Evolutionary conservation across 2,797 vertebrate species (phyloP), one percentile per base, ranked within the genome.

Genomic region (Pelobates cultripes): DNA sequence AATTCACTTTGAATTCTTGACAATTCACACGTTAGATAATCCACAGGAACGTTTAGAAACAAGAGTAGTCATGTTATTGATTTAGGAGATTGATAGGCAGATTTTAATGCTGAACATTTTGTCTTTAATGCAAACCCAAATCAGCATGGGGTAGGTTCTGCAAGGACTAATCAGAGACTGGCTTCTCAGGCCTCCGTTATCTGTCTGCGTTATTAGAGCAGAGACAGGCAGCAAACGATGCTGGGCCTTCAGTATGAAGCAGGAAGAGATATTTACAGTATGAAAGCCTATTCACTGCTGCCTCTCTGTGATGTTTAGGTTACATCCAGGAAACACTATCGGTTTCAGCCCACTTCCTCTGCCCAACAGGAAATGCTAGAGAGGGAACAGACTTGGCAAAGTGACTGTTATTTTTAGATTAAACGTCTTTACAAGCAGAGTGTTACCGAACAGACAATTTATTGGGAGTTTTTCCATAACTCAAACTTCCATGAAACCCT

Each of bases 251-350:
- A 42, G 12, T 44, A 17, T 10, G 4, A 53, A n/a, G 81, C 75
- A 83, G 80, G 80, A 78, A 74, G 51, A 41, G 64, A 80, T 66
- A 71, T 70, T 66, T 76, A 68, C 47, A 60, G 60, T 80, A 45
- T 68, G 61, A n/a, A 43, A 51, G 55, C 55, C 28, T 28, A 47
- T 73, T 64, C 73, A 42, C 61, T 14, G 76, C 64, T 45, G 2
- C 47, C 70, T 40, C 43, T 44, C 81, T 78, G 60, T 78, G 82
- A 79, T 79, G 82, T 79, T 83, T 79, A 83, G 82, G 79, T 44
- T 86, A 70, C 85, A 79, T 86, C 81, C 91, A 90, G 89, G 91
- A 92, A 92, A 86, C 87, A 86, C 87, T 86, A 85, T 78, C 86
- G 60, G 85, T 51, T 79, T 83, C 86, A 42, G 86, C 80, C 84